phyloP scores from a whole-genome alignment of 2,113 vertebrate genomes.

The Plectropomus leopardus region DNA sequence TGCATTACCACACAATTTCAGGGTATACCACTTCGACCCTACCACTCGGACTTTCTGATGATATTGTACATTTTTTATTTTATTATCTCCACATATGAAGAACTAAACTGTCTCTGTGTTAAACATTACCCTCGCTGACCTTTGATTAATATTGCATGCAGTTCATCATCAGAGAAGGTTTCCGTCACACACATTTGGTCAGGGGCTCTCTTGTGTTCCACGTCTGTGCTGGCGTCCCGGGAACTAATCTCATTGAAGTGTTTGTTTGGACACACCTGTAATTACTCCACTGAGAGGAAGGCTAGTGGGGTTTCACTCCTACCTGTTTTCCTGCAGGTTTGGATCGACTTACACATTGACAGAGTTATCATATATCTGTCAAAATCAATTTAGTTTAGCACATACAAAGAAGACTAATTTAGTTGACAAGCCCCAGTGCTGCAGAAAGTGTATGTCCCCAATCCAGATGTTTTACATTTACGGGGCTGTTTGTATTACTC shows the following conservation, averaged over 20 bases:
- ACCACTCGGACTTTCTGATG: no score
- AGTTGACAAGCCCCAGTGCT: neutral
- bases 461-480: neutral
- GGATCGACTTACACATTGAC: conserved; percentile 37
- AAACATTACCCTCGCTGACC: conserved; percentile 28
- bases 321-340: neutral
- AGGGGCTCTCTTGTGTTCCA: conserved; percentile 17
- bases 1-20: no score
- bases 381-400: conserved; percentile 1
- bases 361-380: neutral
- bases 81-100: neutral
- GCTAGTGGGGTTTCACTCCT: neutral
- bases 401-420: neutral
- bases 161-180: conserved; percentile 45
- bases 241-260: conserved; percentile 48
- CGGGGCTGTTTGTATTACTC: no score
- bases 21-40: no score
- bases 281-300: conserved; percentile 48
- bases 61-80: no score
- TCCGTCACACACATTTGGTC: conserved; percentile 29
- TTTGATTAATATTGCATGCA: conserved; percentile 66
- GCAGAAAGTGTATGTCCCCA: no score
- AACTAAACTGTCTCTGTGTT: conserved; percentile 17
- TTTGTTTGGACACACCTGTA: conserved; percentile 69
- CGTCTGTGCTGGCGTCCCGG: neutral